phyloP scores from a whole-genome alignment of 2,797 vertebrate species.

The Pseudochirops corinnae region DNA sequence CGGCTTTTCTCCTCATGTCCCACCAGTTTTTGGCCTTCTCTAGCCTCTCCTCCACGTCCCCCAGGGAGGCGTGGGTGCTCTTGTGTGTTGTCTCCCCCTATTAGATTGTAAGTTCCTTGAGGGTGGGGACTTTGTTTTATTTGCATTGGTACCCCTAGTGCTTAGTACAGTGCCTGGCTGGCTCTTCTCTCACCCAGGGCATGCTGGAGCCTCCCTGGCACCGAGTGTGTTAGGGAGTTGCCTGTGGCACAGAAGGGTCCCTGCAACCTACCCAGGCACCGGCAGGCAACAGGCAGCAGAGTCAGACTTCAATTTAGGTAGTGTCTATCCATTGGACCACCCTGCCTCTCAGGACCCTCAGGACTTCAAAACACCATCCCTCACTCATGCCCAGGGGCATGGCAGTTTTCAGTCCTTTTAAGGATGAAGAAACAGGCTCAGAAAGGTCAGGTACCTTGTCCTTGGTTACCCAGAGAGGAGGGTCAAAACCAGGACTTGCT shows the following conservation, averaged over 20 bases:
- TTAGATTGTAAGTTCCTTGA: neutral
- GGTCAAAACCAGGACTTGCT: no score
- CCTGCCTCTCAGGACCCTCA: neutral
- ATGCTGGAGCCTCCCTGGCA: neutral
- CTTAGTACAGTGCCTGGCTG: neutral
- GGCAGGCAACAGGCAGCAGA: neutral
- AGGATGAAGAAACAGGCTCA: neutral
- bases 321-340: neutral
- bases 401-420: neutral
- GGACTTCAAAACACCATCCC: neutral
- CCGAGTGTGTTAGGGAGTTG: neutral
- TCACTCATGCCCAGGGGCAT: neutral
- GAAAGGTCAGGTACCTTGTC: neutral
- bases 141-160: neutral
- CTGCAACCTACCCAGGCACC: neutral
- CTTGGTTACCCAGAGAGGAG: neutral
- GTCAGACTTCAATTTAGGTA: neutral
- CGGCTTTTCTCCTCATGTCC: neutral
- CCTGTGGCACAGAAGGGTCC: neutral
- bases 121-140: neutral
- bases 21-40: neutral
- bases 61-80: no score
- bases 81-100: neutral
- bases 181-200: neutral
- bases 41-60: neutral